Conservation (phyloP, 2,888 invertebrate genomes). For the Xylophagus ater region DNA sequence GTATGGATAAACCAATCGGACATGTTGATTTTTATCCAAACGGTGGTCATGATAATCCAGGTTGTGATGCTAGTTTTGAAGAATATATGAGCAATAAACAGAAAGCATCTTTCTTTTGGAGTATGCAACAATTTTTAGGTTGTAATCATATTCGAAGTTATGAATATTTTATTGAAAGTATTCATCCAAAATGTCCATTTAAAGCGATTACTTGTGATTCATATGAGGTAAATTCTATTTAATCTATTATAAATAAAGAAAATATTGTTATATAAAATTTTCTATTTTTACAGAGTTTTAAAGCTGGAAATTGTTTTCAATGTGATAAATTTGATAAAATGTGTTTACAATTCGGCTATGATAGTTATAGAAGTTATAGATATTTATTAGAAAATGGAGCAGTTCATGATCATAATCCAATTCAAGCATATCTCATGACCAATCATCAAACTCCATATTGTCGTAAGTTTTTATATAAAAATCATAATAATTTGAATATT, state of each 20-base stretch:
- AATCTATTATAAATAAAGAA: not conserved
- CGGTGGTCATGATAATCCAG: constrained; percentile 72
- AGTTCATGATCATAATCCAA: constrained; percentile 42
- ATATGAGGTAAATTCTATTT: constrained; percentile 48
- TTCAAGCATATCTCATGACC: constrained; percentile 62
- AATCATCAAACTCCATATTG: constrained; percentile 61
- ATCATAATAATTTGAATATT: constrained; percentile 8
- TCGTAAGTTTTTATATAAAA: constrained; percentile 44
- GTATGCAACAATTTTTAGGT: constrained; percentile 48
- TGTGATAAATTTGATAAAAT: constrained; percentile 54
- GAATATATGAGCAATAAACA: constrained; percentile 48
- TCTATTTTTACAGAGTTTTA: constrained; percentile 47
- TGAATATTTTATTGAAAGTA: constrained; percentile 73
- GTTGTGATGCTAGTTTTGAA: constrained; percentile 48
- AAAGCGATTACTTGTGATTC: constrained; percentile 67
- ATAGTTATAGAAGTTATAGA: constrained; percentile 47
- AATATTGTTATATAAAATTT: not conserved
- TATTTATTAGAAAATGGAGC: constrained; percentile 39
- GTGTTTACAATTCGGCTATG: constrained; percentile 59
- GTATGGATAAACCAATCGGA: constrained; percentile 70
- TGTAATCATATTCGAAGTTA: constrained; percentile 83
- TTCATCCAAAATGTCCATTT: constrained; percentile 66
- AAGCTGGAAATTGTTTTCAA: constrained; percentile 56
- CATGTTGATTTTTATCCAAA: constrained; percentile 90
- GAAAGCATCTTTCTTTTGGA: constrained; percentile 50